Evolutionary conservation across 2,888 invertebrate genomes (phyloP), one percentile per base, ranked within the genome.

Genomic region (Epirrhoe tristata): DNA sequence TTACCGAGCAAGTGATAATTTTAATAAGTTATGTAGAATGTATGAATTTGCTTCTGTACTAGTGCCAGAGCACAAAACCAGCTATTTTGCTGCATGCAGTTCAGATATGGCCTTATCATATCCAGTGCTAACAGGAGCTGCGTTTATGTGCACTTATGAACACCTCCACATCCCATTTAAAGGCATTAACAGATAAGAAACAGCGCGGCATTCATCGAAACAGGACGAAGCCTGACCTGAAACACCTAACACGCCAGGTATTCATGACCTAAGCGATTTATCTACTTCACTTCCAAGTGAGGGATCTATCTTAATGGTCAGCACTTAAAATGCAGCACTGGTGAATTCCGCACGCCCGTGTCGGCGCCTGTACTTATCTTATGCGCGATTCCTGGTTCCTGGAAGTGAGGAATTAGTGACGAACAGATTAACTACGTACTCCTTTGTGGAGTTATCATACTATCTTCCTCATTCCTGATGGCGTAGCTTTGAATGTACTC

Each of bases 301-400:
- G 16, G 50, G 31, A 54, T 51, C 48, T 63, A 67, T 64, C 61
- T 64, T 64, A 64, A 68, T 64, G 64, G 61, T 58, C 58, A 34
- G 58, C 64, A 58, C 61, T 64, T 65, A 62, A 58, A 52, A 57
- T 60, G 48, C 58, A 54, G 58, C 58, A 50, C 54, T 54, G 10
- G 55, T n/a, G 57, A 46, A 61, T 68, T 39, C 58, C 55, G 57
- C 53, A 60, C 51, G 51, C 46, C 17, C 50, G 12, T 46, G 46
- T 7, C 43, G 56, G 59, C 56, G 65, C 56, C 56, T 17, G 17
- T 43, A 55, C 59, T 67, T 55, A 68, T 58, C 61, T 34, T 61
- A 58, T 68, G 61, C 68, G 58, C 34, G 63, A 10, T 51, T 56
- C 60, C 52, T 54, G 46, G 16, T 24, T 32, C 53, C 58, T 58